Evolutionary conservation across 2,113 vertebrate genomes (phyloP).

Genomic region (Mustela nigripes): DNA sequence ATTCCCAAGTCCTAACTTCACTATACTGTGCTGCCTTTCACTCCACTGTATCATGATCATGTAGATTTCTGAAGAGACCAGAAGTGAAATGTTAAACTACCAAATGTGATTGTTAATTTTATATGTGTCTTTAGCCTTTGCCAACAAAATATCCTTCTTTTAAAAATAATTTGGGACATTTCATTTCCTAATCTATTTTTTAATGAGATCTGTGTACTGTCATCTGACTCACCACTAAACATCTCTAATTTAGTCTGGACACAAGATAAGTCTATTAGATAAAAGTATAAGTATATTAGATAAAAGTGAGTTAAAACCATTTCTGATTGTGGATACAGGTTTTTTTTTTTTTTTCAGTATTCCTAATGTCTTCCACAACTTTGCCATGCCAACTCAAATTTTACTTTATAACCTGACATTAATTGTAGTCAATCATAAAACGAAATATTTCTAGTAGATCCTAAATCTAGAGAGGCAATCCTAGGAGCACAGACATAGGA

Average conservation of each 20-base stretch:
- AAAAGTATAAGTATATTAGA: not conserved
- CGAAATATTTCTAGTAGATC: not conserved
- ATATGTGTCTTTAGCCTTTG: no score
- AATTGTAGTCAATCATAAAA: not conserved
- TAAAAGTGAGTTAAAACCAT: not conserved
- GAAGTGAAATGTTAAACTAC: not conserved
- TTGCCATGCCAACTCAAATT: not conserved
- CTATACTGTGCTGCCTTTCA: not conserved
- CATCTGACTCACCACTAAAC: not conserved
- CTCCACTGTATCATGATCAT: fast-evolving
- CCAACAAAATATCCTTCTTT: not conserved
- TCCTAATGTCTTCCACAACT: not conserved
- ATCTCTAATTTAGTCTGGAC: not conserved
- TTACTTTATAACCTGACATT: not conserved
- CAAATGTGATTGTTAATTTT: not conserved
- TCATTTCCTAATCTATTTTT: not conserved
- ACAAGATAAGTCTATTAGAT: not conserved
- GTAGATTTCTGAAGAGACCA: not conserved
- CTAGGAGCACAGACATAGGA: not conserved
- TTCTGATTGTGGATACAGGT: not conserved
- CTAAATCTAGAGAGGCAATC: not conserved
- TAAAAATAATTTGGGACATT: not conserved
- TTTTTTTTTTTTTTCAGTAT: not conserved
- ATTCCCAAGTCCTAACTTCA: not conserved
- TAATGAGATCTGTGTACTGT: not conserved